Percentiles rank a stretch among this genome's conserved stretches.
Conservation (phyloP, 2,888 invertebrate genomes). For the Dendrolimus pini region DNA sequence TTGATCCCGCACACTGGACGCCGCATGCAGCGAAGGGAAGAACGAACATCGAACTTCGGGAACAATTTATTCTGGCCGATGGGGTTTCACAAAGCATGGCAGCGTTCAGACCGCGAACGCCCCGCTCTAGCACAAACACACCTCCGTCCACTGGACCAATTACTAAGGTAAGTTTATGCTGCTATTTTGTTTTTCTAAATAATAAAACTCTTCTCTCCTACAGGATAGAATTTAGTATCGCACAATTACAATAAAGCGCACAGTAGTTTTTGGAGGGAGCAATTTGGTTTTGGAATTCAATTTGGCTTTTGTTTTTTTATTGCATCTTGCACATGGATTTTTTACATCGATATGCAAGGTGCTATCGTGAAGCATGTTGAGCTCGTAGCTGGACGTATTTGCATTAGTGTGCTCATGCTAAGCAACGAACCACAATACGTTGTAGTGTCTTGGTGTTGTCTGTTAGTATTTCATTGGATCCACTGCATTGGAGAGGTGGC, state of each 20-base stretch:
- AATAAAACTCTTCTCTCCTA: constrained; percentile 38
- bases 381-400: constrained; percentile 71
- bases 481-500: constrained; percentile 76
- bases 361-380: constrained; percentile 68
- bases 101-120: constrained; percentile 97
- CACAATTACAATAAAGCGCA: constrained; percentile 67
- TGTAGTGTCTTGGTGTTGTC: constrained; percentile 73
- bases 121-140: constrained; percentile 85
- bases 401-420: constrained; percentile 72
- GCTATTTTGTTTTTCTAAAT: constrained; percentile 28
- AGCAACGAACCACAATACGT: constrained; percentile 67
- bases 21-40: constrained; percentile 96
- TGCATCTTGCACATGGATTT: constrained; percentile 67
- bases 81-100: constrained; percentile 99
- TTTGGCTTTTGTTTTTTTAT: constrained; percentile 51
- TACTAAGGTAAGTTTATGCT: constrained; percentile 87
- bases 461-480: constrained; percentile 66
- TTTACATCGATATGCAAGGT: constrained; percentile 63
- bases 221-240: constrained; percentile 58
- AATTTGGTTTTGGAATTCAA: constrained; percentile 64
- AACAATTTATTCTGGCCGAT: constrained; percentile 98
- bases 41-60: constrained; percentile 99
- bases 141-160: constrained; percentile 90
- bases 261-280: constrained; percentile 72
- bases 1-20: constrained; percentile 63